These are phyloP conservation scores for Xerus inauris DNA, from an alignment of 2,113 vertebrate genomes.

Conservation along the genomic window DNA sequence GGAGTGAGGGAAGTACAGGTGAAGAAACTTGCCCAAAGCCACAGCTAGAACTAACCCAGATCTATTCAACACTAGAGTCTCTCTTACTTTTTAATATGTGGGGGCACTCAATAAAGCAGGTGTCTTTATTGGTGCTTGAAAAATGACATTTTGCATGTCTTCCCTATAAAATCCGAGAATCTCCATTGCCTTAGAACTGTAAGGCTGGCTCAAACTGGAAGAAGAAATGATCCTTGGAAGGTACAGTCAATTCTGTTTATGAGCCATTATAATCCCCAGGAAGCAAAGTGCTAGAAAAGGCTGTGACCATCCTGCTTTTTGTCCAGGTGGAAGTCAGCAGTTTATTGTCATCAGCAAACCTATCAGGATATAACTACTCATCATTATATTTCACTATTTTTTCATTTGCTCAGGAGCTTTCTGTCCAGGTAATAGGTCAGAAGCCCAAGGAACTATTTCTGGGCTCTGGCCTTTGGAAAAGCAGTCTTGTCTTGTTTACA, in stretches of 20 bases:
- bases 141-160: background rate
- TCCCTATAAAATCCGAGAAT: background rate
- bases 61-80: background rate
- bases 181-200: background rate
- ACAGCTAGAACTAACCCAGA: background rate
- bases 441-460: constrained; percentile 49
- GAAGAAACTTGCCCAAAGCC: background rate
- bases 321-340: background rate
- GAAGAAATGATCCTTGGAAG: background rate
- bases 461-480: constrained; percentile 52
- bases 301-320: background rate
- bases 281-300: background rate
- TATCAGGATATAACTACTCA: background rate
- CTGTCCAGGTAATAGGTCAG: background rate
- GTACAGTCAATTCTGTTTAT: background rate
- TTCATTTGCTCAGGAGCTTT: background rate
- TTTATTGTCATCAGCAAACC: background rate
- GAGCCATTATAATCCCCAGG: background rate
- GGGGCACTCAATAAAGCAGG: background rate
- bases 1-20: background rate
- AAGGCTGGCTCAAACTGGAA: background rate
- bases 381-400: background rate
- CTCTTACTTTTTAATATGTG: background rate
- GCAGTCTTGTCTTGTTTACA: constrained; percentile 55
- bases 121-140: background rate